Percentiles rank a stretch among this genome's conserved stretches.
phyloP scores from a whole-genome alignment of 2,797 vertebrate species.

The Ctenopoma kingsleyae region DNA sequence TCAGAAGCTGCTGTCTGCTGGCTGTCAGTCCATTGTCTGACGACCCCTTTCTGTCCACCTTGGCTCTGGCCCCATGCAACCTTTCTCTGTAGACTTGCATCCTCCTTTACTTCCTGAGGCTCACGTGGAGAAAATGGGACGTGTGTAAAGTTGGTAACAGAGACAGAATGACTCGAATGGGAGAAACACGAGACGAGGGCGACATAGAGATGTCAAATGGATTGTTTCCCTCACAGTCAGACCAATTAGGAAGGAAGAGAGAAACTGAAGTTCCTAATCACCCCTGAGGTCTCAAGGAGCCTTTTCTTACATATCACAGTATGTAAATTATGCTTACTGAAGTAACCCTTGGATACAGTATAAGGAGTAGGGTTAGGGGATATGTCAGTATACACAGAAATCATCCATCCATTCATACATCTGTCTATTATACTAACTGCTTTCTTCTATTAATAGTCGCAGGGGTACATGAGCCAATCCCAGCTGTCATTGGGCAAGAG shows the following conservation, averaged over 20 bases:
- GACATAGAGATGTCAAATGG: slow-evolving; percentile 27
- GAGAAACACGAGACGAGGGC: slow-evolving; percentile 24
- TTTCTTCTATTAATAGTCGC: too few species aligned
- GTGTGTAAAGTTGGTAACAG: slow-evolving; percentile 9
- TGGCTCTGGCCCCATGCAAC: slow-evolving; percentile 56
- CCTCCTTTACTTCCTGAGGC: background rate
- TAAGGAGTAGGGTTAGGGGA: too few species aligned
- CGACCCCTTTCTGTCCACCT: slow-evolving; percentile 49
- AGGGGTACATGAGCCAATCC: too few species aligned
- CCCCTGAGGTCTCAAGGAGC: background rate
- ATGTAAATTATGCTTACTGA: background rate
- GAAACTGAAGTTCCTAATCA: slow-evolving; percentile 11
- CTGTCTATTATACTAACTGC: too few species aligned
- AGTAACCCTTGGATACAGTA: background rate
- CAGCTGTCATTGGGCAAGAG: too few species aligned
- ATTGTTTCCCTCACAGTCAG: slow-evolving; percentile 32
- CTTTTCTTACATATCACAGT: background rate
- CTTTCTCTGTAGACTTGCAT: slow-evolving; percentile 25
- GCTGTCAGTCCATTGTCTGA: slow-evolving; percentile 70
- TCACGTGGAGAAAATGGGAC: slow-evolving; percentile 10
- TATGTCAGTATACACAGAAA: too few species aligned
- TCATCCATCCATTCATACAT: too few species aligned
- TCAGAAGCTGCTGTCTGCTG: slow-evolving; percentile 74
- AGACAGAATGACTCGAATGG: background rate
- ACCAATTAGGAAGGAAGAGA: slow-evolving; percentile 26